Percentiles rank a stretch among this genome's conserved stretches.
phyloP scores from a whole-genome alignment of 92 coral and sea anemone genomes.

The Paramuricea clavata region DNA sequence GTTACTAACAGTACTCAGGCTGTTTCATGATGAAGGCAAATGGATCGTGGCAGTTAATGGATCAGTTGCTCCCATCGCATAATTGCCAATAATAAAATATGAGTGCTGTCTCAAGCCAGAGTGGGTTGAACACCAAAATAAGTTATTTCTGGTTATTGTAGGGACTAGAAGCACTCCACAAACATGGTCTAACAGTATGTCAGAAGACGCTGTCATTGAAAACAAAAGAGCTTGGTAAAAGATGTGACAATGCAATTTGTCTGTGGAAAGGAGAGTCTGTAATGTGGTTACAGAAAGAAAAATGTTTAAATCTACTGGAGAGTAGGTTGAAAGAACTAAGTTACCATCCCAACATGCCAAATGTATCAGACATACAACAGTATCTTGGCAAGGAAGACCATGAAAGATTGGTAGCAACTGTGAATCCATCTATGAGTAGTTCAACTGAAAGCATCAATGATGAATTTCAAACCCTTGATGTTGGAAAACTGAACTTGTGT shows the following conservation, averaged over 20 bases:
- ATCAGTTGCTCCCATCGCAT: too few species aligned
- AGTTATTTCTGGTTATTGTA: background rate
- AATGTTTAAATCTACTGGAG: background rate
- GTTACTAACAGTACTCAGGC: too few species aligned
- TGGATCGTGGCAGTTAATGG: too few species aligned
- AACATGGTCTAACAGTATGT: background rate
- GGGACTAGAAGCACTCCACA: background rate
- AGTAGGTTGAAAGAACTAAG: background rate
- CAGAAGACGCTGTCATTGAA: background rate
- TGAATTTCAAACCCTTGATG: slow-evolving; percentile 26
- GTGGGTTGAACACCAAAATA: background rate
- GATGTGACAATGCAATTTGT: background rate
- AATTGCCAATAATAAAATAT: too few species aligned
- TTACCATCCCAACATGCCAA: background rate
- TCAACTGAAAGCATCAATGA: background rate
- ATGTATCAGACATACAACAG: background rate
- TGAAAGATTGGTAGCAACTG: background rate
- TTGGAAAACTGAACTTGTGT: slow-evolving; percentile 13
- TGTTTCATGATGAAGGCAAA: too few species aligned
- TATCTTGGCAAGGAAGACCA: background rate
- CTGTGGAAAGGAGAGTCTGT: background rate
- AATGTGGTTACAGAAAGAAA: background rate
- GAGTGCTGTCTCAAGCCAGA: background rate
- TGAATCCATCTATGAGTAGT: background rate
- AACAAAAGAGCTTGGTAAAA: slow-evolving; percentile 14